Conservation (phyloP, 1,140 invertebrate species). For the Drosophila nigromelanica region DNA sequence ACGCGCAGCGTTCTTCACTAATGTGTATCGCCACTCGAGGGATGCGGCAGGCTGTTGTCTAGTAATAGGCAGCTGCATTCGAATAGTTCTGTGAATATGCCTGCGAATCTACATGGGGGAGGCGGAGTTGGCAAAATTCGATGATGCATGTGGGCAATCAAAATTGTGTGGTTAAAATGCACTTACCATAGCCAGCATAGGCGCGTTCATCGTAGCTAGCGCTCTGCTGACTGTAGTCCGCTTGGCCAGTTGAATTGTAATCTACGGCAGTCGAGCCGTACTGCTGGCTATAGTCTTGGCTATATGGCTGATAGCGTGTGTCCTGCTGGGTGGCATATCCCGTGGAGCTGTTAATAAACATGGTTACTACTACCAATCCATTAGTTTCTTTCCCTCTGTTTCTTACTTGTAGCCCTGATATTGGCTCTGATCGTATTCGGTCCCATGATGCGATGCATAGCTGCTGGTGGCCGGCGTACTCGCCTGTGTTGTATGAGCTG, state of each 20-base stretch:
- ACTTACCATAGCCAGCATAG: conserved; percentile 82
- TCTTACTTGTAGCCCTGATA: conserved; percentile 78
- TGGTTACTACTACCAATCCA: background rate
- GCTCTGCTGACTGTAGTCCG: conserved; percentile 80
- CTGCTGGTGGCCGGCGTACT: conserved; percentile 65
- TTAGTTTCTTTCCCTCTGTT: no score
- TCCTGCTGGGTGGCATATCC: conserved; percentile 75
- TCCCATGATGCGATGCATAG: conserved; percentile 64
- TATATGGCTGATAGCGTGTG: conserved; percentile 76
- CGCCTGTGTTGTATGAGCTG: conserved; percentile 59
- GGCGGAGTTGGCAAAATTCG: conserved; percentile 15
- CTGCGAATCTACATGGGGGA: conserved; percentile 68
- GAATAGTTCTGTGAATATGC: conserved; percentile 80
- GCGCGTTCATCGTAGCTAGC: conserved; percentile 74
- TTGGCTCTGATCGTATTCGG: conserved; percentile 81
- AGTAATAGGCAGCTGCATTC: conserved; percentile 82
- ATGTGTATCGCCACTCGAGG: conserved; percentile 47
- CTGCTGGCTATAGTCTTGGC: conserved; percentile 81
- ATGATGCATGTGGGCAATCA: conserved; percentile 18
- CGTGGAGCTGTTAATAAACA: conserved; percentile 55
- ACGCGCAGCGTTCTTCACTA: conserved; percentile 75
- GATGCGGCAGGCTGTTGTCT: conserved; percentile 49
- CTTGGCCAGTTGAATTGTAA: conserved; percentile 73
- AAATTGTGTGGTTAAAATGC: background rate
- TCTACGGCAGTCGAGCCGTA: conserved; percentile 79